phyloP scores from a whole-genome alignment of 1,140 invertebrate genomes.

The Leptinotarsa lineolata region DNA sequence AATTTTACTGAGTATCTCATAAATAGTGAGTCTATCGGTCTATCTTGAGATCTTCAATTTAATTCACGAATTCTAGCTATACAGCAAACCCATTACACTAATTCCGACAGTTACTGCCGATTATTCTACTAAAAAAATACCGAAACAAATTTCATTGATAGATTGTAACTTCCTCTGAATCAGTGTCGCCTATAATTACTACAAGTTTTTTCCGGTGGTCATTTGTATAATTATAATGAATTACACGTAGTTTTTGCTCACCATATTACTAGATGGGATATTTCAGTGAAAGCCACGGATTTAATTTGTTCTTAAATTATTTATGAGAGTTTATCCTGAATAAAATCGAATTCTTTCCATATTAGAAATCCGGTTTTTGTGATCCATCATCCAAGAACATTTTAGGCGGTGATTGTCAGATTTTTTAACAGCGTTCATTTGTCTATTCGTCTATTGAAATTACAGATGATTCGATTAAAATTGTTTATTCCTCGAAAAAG shows the following conservation, averaged over 20 bases:
- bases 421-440: slow-evolving; percentile 30
- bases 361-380: slow-evolving; percentile 31
- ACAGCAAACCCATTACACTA: background rate
- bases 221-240: slow-evolving; percentile 20
- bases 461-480: slow-evolving; percentile 29
- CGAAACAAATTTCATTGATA: background rate
- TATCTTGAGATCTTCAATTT: too few relatives aligned
- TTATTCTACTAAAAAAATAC: slow-evolving; percentile 1
- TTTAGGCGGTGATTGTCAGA: slow-evolving; percentile 27
- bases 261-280: slow-evolving; percentile 17
- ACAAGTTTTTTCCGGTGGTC: slow-evolving; percentile 11
- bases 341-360: slow-evolving; percentile 20
- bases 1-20: too few relatives aligned
- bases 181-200: slow-evolving; percentile 16
- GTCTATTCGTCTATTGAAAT: slow-evolving; percentile 30
- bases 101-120: background rate
- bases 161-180: slow-evolving; percentile 17
- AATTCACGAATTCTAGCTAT: too few relatives aligned
- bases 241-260: slow-evolving; percentile 14
- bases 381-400: slow-evolving; percentile 19
- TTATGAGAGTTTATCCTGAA: slow-evolving; percentile 30
- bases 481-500: slow-evolving; percentile 19
- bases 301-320: slow-evolving; percentile 28
- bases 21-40: too few relatives aligned
- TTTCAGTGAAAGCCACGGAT: slow-evolving; percentile 18